Evolutionary conservation across 2,888 invertebrate species (phyloP).

Genomic region (Lasioglossum marginatum): DNA sequence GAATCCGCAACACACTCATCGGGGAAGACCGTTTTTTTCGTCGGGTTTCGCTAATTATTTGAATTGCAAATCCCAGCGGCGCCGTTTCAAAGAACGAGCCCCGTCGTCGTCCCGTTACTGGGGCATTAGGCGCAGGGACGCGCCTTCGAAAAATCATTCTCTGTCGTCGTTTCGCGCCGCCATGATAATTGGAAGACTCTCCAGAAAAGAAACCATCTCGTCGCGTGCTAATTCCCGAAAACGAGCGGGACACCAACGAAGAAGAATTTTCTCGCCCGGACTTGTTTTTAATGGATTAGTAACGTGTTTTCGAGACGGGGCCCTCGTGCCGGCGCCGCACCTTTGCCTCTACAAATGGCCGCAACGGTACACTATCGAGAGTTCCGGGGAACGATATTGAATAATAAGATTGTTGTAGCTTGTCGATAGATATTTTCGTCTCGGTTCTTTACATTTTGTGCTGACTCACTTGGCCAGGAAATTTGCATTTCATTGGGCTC

Average conservation of each 20-base stretch:
- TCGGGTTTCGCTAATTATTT: conserved; percentile 76
- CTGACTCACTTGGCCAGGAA: neutral
- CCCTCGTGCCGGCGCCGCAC: neutral
- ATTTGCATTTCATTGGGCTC: neutral
- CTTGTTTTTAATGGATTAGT: neutral
- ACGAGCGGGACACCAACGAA: neutral
- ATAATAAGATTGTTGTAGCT: neutral
- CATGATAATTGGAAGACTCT: conserved; percentile 45
- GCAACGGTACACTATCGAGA: neutral
- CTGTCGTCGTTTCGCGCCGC: conserved; percentile 32
- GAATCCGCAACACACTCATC: neutral
- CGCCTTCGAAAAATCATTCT: conserved; percentile 51
- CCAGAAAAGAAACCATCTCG: neutral
- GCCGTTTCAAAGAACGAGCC: conserved; percentile 38
- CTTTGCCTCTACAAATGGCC: neutral
- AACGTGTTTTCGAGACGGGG: neutral
- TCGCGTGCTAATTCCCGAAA: neutral
- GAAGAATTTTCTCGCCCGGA: neutral
- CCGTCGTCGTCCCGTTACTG: conserved; percentile 75
- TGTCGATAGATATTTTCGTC: neutral
- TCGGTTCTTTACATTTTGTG: too few relatives aligned
- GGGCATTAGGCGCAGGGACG: conserved; percentile 77
- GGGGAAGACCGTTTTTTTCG: conserved; percentile 45
- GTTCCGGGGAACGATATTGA: neutral
- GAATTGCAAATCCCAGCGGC: conserved; percentile 77